Percentiles rank a stretch among this genome's conserved stretches.
phyloP scores from a whole-genome alignment of 2,113 vertebrate species.

The Rhombomys opimus region DNA sequence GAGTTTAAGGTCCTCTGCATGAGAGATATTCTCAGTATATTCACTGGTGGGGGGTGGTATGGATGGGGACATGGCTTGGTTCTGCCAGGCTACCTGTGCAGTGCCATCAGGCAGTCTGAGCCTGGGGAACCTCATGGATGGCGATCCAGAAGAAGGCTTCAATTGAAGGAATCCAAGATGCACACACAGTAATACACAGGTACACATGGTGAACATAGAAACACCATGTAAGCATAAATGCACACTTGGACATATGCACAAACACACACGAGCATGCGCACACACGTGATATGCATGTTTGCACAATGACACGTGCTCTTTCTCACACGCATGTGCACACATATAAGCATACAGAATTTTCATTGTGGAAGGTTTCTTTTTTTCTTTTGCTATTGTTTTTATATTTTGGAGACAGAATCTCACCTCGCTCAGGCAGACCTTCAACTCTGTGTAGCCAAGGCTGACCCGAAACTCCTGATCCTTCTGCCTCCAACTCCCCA shows the following conservation, averaged over 20 bases:
- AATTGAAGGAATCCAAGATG: not conserved
- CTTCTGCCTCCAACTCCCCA: not conserved
- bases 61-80: fast-evolving
- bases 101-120: not conserved
- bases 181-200: not conserved
- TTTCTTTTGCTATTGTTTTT: not conserved
- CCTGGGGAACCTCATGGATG: not conserved
- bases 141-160: not conserved
- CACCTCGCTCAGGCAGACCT: not conserved
- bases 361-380: not conserved
- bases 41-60: not conserved
- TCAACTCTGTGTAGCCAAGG: not conserved
- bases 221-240: not conserved
- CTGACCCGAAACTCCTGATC: not conserved
- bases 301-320: not conserved
- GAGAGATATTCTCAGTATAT: not conserved
- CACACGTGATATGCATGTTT: not conserved
- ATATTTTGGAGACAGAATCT: not conserved
- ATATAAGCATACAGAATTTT: not conserved
- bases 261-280: not conserved
- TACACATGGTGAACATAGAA: not conserved
- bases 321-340: not conserved
- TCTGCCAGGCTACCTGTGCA: not conserved
- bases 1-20: not conserved
- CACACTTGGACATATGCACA: too few species aligned